phyloP scores from a whole-genome alignment of 2,888 invertebrate genomes.

The Linhomoeus sp. region DNA sequence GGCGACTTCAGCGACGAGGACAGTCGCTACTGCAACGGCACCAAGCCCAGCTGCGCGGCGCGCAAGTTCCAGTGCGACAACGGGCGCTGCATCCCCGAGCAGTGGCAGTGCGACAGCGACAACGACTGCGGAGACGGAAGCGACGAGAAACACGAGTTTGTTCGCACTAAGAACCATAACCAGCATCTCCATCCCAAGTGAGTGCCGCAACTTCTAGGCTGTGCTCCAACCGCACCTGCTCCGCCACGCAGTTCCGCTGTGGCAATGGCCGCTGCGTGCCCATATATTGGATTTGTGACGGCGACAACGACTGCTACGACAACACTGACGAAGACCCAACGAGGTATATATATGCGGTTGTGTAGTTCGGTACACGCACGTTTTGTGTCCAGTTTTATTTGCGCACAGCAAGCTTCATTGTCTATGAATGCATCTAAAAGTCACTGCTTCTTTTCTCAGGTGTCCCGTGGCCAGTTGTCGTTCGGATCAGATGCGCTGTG shows the following conservation, averaged over 20 bases:
- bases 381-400: no score
- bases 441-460: no score
- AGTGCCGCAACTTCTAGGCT: constrained; percentile 6
- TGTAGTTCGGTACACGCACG: no score
- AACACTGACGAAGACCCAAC: constrained; percentile 60
- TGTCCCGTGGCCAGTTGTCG: neutral
- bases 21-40: constrained; percentile 59
- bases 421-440: no score
- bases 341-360: no score
- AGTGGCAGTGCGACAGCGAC: constrained; percentile 73
- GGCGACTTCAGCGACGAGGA: constrained; percentile 83
- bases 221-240: constrained; percentile 50
- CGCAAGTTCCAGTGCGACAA: constrained; percentile 62
- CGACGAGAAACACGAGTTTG: constrained; percentile 44
- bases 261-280: constrained; percentile 82
- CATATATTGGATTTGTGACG: constrained; percentile 67
- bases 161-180: no score
- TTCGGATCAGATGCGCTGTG: constrained; percentile 41
- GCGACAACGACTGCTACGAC: constrained; percentile 67
- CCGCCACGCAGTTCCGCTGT: constrained; percentile 69
- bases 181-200: no score
- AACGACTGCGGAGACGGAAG: constrained; percentile 76
- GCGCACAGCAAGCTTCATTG: no score
- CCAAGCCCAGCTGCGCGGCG: constrained; percentile 53
- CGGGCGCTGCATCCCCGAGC: constrained; percentile 52